A percentile compares a stretch with the other conserved stretches of the same genome.
Conservation (phyloP, 2,113 vertebrate genomes). For the Casuarius casuarius region DNA sequence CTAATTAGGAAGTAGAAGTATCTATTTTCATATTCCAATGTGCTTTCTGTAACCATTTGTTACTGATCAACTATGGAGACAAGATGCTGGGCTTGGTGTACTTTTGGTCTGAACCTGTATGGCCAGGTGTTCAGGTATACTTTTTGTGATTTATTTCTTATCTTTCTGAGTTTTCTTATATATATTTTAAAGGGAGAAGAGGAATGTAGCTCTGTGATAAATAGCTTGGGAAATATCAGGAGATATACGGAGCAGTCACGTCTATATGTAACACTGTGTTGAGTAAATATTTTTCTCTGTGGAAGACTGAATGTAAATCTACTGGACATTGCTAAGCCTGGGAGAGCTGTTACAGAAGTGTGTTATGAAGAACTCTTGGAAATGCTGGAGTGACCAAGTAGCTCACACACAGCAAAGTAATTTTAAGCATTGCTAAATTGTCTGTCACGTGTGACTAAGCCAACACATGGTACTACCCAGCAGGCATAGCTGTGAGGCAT, state of each 20-base stretch:
- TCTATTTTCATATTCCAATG: background rate
- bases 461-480: background rate
- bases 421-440: background rate
- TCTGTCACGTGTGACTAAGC: background rate
- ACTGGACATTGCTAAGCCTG: background rate
- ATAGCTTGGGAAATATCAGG: background rate
- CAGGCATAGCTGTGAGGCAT: background rate
- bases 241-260: background rate
- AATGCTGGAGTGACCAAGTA: background rate
- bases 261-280: background rate
- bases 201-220: background rate
- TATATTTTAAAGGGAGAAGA: background rate
- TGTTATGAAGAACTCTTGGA: background rate
- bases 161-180: background rate
- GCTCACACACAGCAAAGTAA: background rate
- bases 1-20: background rate
- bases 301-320: background rate
- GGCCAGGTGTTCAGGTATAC: background rate
- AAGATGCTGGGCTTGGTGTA: background rate
- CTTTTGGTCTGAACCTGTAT: background rate
- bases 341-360: background rate
- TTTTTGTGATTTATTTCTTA: background rate
- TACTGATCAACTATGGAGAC: background rate
- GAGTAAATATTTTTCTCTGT: background rate
- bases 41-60: background rate